phyloP scores from a whole-genome alignment of 2,113 vertebrate genomes.

The Trematomus loennbergii region DNA sequence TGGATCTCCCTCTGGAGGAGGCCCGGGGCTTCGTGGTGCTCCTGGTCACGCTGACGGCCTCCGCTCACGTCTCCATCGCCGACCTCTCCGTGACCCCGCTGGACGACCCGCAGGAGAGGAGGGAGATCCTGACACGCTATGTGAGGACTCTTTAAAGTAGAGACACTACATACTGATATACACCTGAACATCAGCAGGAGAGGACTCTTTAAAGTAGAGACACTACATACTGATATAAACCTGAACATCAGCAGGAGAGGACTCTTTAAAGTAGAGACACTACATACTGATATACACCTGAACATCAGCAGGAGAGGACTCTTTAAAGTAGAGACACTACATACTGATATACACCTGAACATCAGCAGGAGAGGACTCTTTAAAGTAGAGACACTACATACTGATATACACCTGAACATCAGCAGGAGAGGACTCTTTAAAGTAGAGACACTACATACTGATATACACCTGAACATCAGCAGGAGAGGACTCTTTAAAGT shows the following conservation, averaged over 20 bases:
- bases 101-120: constrained; percentile 88
- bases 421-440: constrained; percentile 49
- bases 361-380: constrained; percentile 49
- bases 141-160: constrained; percentile 77
- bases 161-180: no score
- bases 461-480: no score
- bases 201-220: constrained; percentile 38
- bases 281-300: no score
- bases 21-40: constrained; percentile 88
- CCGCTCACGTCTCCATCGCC: constrained; percentile 88
- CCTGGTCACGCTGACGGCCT: constrained; percentile 93
- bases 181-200: constrained; percentile 7
- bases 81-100: constrained; percentile 88
- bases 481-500: constrained; percentile 50
- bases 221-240: no score
- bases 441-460: no score
- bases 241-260: constrained; percentile 51
- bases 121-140: constrained; percentile 88
- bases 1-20: constrained; percentile 90
- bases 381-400: no score
- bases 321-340: no score
- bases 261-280: neutral
- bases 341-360: no score
- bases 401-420: no score
- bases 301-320: constrained; percentile 49